These are phyloP conservation scores for Uloborus diversus DNA, from an alignment of 1,140 invertebrate genomes.

Conservation along the genomic window DNA sequence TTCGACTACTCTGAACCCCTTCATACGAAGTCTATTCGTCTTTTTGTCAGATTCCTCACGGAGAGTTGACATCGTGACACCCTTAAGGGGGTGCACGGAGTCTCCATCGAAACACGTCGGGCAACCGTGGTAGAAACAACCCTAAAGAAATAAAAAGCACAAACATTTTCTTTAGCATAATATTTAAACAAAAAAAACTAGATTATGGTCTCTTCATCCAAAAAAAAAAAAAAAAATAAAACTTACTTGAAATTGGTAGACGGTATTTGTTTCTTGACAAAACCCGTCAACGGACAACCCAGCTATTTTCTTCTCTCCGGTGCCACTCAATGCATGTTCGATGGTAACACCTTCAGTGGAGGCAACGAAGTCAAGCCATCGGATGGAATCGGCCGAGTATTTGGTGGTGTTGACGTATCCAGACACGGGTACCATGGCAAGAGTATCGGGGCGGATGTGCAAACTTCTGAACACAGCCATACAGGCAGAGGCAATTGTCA, in stretches of 20 bases:
- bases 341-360: constrained; percentile 8
- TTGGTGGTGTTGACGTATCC: constrained; percentile 19
- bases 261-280: constrained; percentile 7
- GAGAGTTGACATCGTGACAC: background rate
- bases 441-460: constrained; percentile 19
- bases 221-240: background rate
- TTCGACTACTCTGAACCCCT: background rate
- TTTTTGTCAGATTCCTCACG: background rate
- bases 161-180: constrained; percentile 62
- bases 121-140: background rate
- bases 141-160: background rate
- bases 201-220: background rate
- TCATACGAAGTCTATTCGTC: background rate
- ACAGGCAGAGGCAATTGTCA: constrained; percentile 35
- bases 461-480: constrained; percentile 5
- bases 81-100: background rate
- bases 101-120: background rate
- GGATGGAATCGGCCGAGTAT: background rate
- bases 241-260: constrained; percentile 18
- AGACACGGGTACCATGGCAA: constrained; percentile 33
- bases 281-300: constrained; percentile 15
- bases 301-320: background rate
- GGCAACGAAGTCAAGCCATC: constrained; percentile 37
- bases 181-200: background rate
- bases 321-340: constrained; percentile 22